Percentiles rank a stretch among this genome's conserved stretches.
Evolutionary conservation across 2,113 vertebrate genomes (phyloP).

Genomic region (Sapayoa aenigma): DNA sequence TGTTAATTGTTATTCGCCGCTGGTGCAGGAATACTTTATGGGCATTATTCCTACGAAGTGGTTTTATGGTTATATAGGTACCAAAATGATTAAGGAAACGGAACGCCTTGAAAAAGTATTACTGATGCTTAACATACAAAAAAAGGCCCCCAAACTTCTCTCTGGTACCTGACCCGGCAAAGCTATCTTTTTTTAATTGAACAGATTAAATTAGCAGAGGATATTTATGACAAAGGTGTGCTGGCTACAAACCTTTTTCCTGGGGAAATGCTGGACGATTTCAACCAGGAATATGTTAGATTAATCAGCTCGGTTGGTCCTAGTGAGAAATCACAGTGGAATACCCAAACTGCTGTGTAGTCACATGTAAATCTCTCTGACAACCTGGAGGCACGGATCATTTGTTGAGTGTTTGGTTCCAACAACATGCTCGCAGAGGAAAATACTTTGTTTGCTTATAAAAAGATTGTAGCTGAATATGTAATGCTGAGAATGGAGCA

Average conservation of each 20-base stretch:
- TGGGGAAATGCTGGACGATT: neutral
- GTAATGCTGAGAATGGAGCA: neutral
- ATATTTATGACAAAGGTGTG: neutral
- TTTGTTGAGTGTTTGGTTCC: neutral
- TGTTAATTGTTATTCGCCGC: neutral
- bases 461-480: neutral
- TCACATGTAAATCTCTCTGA: slow-evolving; percentile 42
- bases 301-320: neutral
- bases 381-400: slow-evolving; percentile 27
- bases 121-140: neutral
- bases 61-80: neutral
- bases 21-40: neutral
- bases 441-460: slow-evolving; percentile 18
- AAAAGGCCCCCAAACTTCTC: neutral
- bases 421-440: neutral
- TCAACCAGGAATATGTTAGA: slow-evolving; percentile 10
- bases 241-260: neutral
- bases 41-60: neutral
- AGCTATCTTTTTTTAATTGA: neutral
- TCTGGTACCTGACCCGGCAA: neutral
- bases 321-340: slow-evolving; percentile 9
- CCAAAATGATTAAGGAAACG: neutral
- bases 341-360: slow-evolving; percentile 6
- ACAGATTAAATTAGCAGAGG: neutral
- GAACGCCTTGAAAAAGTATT: slow-evolving; percentile 35